These are phyloP conservation scores for Lucinisca nassula DNA, from an alignment of 2,888 invertebrate genomes.

Conservation along the genomic window DNA sequence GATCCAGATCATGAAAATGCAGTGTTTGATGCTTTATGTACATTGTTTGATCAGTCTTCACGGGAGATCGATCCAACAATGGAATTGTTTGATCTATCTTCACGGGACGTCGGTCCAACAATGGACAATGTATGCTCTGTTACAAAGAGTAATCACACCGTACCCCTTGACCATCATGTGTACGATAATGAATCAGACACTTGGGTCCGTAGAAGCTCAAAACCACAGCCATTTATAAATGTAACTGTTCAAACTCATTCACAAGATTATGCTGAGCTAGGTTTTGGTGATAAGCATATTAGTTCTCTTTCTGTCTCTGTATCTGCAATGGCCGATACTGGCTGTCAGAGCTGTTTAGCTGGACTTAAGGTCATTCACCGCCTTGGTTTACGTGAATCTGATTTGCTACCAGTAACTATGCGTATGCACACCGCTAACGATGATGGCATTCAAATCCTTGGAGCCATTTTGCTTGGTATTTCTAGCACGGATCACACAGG, in stretches of 20 bases:
- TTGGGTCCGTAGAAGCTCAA: no score
- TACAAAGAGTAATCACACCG: no score
- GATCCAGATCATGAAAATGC: no score
- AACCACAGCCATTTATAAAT: slow-evolving; percentile 65
- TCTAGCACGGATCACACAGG: slow-evolving; percentile 42
- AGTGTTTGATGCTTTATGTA: no score
- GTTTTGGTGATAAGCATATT: slow-evolving; percentile 34
- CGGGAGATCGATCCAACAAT: no score
- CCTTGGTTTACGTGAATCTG: slow-evolving; percentile 58
- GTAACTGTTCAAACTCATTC: slow-evolving; percentile 26
- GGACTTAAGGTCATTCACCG: slow-evolving; percentile 64
- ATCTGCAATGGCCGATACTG: slow-evolving; percentile 71
- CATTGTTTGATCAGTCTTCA: no score
- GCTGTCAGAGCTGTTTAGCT: slow-evolving; percentile 75
- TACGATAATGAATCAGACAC: slow-evolving; percentile 61
- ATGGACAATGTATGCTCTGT: no score
- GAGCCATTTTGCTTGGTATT: slow-evolving; percentile 72
- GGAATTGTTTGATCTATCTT: no score
- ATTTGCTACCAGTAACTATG: slow-evolving; percentile 78
- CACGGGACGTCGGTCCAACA: no score
- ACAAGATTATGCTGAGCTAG: slow-evolving; percentile 60
- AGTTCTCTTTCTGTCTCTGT: not conserved
- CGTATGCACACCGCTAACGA: slow-evolving; percentile 77
- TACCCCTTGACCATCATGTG: slow-evolving; percentile 69
- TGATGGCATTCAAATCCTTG: slow-evolving; percentile 73